Percentiles rank a stretch among this genome's conserved stretches.
These are phyloP conservation scores for Erpobdella octoculata DNA, from an alignment of 2,888 invertebrate species.

Conservation along the genomic window DNA sequence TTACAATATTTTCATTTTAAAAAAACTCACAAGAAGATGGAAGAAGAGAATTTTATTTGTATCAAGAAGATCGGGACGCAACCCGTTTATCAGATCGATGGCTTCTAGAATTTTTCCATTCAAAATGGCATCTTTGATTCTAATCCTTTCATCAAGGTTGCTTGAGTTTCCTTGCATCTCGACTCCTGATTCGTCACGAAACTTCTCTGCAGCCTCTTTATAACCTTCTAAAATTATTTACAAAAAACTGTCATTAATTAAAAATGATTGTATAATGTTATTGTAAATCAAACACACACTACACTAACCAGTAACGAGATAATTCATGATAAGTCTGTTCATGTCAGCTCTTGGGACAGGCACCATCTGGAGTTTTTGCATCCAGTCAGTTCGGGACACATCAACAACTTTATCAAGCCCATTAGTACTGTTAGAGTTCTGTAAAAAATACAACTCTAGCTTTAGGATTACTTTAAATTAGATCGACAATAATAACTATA, in stretches of 20 bases:
- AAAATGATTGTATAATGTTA: neutral
- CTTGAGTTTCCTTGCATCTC: constrained; percentile 70
- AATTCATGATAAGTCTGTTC: constrained; percentile 97
- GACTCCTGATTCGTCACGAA: constrained; percentile 84
- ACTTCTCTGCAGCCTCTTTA: constrained; percentile 90
- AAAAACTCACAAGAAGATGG: constrained; percentile 70
- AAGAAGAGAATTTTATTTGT: constrained; percentile 91
- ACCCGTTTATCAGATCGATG: constrained; percentile 80
- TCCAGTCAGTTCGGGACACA: constrained; percentile 60
- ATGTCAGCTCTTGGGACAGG: constrained; percentile 82
- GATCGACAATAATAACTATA: too few relatives aligned
- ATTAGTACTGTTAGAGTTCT: neutral
- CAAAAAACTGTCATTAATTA: neutral
- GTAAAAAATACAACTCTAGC: too few relatives aligned
- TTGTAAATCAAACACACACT: neutral
- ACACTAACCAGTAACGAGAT: constrained; percentile 51
- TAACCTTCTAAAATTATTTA: constrained; percentile 53
- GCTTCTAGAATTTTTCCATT: constrained; percentile 85
- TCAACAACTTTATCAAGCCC: constrained; percentile 35
- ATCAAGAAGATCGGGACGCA: constrained; percentile 87
- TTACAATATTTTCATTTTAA: too few relatives aligned
- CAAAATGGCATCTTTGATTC: constrained; percentile 83
- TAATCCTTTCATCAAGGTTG: constrained; percentile 68
- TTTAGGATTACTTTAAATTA: too few relatives aligned
- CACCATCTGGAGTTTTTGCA: constrained; percentile 64